Conservation (phyloP, 2,113 vertebrate genomes). For the Ceratotherium simum region DNA sequence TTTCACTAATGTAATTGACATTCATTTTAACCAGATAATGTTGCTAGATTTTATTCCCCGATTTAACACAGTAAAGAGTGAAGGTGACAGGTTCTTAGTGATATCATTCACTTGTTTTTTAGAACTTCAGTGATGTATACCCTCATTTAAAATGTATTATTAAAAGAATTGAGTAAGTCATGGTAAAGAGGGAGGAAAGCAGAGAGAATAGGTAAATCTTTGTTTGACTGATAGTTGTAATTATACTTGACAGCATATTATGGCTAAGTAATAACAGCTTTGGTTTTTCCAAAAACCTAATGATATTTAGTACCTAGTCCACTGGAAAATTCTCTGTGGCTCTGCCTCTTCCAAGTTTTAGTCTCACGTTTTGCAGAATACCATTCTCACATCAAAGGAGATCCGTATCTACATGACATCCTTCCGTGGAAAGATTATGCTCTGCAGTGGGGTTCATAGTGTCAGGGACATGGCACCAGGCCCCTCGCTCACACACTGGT, state of each 20-base stretch:
- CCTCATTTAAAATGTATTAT: constrained; percentile 45
- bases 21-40: not conserved
- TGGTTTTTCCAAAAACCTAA: constrained; percentile 52
- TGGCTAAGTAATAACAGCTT: constrained; percentile 56
- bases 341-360: not conserved
- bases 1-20: not conserved
- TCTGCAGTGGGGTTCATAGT: not conserved
- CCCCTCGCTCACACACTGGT: not conserved
- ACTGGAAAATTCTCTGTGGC: not conserved
- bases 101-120: constrained; percentile 38
- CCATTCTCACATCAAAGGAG: not conserved
- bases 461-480: not conserved
- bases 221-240: constrained; percentile 33
- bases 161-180: not conserved
- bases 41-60: constrained; percentile 40
- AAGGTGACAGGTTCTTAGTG: not conserved
- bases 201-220: constrained; percentile 11
- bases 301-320: constrained; percentile 11
- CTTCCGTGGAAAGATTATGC: not conserved
- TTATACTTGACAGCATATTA: constrained; percentile 55
- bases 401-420: not conserved
- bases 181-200: not conserved
- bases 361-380: not conserved
- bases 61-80: not conserved
- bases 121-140: not conserved